These are phyloP conservation scores for Gallinago stenura DNA, from an alignment of 2,797 vertebrate species.

Conservation along the genomic window DNA sequence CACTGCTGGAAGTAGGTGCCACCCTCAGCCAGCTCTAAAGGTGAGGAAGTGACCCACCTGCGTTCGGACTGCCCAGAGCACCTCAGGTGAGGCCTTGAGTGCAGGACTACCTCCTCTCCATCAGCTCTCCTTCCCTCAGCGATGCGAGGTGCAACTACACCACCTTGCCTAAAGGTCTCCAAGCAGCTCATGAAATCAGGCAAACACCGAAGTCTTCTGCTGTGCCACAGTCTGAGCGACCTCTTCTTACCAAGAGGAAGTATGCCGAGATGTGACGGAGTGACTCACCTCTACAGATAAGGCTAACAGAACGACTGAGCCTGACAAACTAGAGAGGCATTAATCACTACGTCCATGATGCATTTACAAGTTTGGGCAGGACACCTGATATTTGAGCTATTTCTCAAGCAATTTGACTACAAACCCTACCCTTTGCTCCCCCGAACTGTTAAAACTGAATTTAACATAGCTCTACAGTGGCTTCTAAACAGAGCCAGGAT, in stretches of 20 bases:
- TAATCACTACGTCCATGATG: accelerated
- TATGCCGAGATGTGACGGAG: accelerated
- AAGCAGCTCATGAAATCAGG: background rate
- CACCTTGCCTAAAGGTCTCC: no score
- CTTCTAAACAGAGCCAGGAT: background rate
- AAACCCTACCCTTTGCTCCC: no score
- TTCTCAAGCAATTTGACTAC: no score
- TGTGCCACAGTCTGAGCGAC: no score
- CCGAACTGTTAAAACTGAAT: no score
- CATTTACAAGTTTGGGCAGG: background rate
- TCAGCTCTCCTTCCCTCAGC: background rate
- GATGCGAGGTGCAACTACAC: background rate
- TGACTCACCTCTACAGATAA: no score
- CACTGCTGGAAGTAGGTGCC: accelerated
- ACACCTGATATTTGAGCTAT: no score
- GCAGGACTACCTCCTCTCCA: no score
- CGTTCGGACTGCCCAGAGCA: no score
- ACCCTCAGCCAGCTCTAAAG: accelerated
- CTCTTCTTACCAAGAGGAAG: background rate
- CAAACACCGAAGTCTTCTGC: accelerated
- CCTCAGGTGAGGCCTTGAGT: background rate
- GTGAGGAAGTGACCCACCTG: background rate
- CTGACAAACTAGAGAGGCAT: background rate
- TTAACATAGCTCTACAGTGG: background rate
- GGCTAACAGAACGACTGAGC: accelerated